Evolutionary conservation across 2,797 vertebrate genomes (phyloP).

Genomic region (Alfaro cultratus): DNA sequence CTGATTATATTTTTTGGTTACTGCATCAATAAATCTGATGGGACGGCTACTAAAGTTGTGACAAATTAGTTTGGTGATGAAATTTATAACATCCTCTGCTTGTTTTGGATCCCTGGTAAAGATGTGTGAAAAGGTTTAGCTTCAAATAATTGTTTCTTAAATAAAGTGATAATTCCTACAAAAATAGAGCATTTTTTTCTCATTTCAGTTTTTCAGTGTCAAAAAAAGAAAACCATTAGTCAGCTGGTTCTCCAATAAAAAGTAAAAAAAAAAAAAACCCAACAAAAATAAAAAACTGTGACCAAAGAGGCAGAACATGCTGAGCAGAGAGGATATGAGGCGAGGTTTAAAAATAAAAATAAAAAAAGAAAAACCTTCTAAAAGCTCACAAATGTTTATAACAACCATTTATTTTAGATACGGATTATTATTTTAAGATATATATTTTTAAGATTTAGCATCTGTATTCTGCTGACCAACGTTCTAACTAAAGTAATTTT

Average conservation of each 20-base stretch:
- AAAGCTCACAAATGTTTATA: neutral
- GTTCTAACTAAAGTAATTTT: too few species aligned
- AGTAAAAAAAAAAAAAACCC: neutral
- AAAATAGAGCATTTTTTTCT: neutral
- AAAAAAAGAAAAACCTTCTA: neutral
- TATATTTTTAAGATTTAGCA: too few species aligned
- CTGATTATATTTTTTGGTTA: conserved; percentile 15
- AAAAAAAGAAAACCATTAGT: neutral
- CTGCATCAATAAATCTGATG: conserved; percentile 7
- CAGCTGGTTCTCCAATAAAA: neutral
- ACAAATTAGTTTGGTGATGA: conserved; percentile 27
- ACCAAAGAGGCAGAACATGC: too few species aligned
- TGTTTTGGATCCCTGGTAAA: neutral
- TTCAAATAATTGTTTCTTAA: neutral
- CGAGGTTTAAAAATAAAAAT: neutral
- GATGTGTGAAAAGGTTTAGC: neutral
- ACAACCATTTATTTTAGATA: neutral
- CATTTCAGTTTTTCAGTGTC: neutral
- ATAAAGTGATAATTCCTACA: neutral
- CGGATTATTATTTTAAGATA: too few species aligned
- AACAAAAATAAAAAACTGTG: neutral
- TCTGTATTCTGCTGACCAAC: too few species aligned
- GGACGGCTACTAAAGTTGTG: conserved; percentile 49
- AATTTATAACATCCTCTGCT: conserved; percentile 41
- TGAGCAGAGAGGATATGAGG: neutral